Conservation (phyloP, 2,797 vertebrate species). For the Basileuterus tristriatus region DNA sequence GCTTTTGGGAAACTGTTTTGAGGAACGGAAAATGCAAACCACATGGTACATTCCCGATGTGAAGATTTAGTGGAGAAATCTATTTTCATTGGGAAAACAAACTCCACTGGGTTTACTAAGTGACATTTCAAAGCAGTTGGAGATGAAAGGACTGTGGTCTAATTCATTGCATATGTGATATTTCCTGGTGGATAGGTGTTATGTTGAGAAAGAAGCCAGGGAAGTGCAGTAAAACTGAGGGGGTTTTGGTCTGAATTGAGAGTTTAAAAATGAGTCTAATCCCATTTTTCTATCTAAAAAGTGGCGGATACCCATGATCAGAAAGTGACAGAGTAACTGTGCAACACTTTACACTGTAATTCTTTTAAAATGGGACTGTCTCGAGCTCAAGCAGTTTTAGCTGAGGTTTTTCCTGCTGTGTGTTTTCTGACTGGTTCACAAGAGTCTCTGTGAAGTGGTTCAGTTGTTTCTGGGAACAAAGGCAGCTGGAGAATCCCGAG, state of each 20-base stretch:
- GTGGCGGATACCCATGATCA: background rate
- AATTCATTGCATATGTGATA: conserved; percentile 7
- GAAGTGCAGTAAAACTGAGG: background rate
- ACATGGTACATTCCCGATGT: background rate
- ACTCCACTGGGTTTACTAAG: background rate
- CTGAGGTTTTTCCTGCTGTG: background rate
- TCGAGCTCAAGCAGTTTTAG: background rate
- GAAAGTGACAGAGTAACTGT: background rate
- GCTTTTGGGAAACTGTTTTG: background rate
- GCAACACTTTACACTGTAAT: background rate
- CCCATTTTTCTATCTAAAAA: background rate
- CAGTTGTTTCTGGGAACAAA: conserved; percentile 55
- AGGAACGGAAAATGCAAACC: conserved; percentile 38
- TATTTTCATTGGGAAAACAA: conserved; percentile 34
- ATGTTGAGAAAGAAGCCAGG: background rate
- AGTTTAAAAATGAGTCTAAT: background rate
- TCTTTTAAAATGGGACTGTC: background rate
- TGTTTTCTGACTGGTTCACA: background rate
- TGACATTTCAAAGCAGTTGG: conserved; percentile 41
- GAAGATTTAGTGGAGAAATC: conserved; percentile 15
- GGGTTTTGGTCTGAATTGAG: rapidly evolving
- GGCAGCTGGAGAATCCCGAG: background rate
- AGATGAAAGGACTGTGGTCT: conserved; percentile 24
- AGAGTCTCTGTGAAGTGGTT: conserved; percentile 21
- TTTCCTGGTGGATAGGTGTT: background rate